Evolutionary conservation across 2,797 vertebrate species (phyloP), one percentile per base, ranked within the genome.

Genomic region (Anguilla pacifica): DNA sequence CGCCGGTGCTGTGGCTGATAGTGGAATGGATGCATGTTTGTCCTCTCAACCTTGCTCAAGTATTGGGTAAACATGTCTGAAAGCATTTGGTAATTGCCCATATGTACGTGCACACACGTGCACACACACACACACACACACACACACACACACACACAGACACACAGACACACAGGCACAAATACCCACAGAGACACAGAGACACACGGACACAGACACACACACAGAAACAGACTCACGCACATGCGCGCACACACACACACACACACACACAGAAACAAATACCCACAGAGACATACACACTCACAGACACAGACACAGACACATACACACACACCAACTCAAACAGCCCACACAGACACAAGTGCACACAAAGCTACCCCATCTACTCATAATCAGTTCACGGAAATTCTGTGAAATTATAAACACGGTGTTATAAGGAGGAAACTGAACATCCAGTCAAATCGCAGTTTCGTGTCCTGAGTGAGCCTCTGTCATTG

Each of bases 81-180:
- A 85, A 85, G 83, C 83, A 85, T 83, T 57, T 31, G 3, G 39
- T 43, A 22, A 43, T 13, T 46, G 31, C 83, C 31, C 49, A 7
- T 35, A 92, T 84, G 90, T 15, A 10, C 59, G 53, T 91, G 86
- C 89, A 88, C 90, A 91, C 86, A 77, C 88, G 87, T 17, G 15
- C 49, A 7, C 55, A 10, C 51, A 77, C 72, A 25, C 39, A 3
- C 31, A 9, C 72, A 85, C n/a, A 81, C 72, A 25, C 57, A 83
- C 59, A 39, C 10, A 43, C 35, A 2, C 31, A 39, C 1, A 5
- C 19, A 79, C 6, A 10, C 51, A 51, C 51, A 10, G 4, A 51
- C 51, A 10, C 51, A 51, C 51, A 51, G 6, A 51, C 10, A 51
- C 51, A 51, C 39, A 39, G 2, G 2, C 39, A 39, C 39, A 51